Base-by-base conservation (phyloP, 2,888 invertebrate genomes). In the Heliconius aoede region DNA sequence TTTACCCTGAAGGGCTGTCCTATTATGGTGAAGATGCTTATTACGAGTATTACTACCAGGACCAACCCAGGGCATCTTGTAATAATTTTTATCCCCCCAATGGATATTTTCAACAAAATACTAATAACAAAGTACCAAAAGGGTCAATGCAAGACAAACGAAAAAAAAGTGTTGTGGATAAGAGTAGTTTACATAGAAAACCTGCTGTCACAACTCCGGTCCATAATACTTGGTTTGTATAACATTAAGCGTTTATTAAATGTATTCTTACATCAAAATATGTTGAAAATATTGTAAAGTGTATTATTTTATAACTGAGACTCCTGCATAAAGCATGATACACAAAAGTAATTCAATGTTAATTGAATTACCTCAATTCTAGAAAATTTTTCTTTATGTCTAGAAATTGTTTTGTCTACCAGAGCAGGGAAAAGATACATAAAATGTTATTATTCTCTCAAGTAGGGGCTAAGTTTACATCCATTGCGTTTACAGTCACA, bases 31-130 rank as follows among this genome's bases (percentile, higher is more conserved):
- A 65, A 36, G 36, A 55, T 55, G 30, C n/a, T n/a, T 55, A 30
- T n/a, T 69, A 30, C 13, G 51, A 32, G 13, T 55, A 69, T 46
- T 30, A 69, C 51, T 51, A 69, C n/a, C 55, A 55, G 18, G 55
- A 9, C 15, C 13, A 69, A 30, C 55, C 51, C 3, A 15, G 36
- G n/a, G 24, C 26, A 7, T 13, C 32, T 24, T 36, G 24, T 40
- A 40, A 65, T 32, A 65, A 64, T 24, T 64, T 24, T 24, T 36
- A 24, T 65, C 36, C 65, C n/a, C 65, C 65, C 7, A 36, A 65
- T 24, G 65, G 36, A 8, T 24, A 40, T 65, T 36, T 65, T 36
- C 65, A 65, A 65, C 65, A 55, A 51, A 69, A 30, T 30, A 69
- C n/a, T 7, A 69, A 51, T 30, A 30, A 11, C 18, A 51, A 13